These are phyloP conservation scores for Toxotes lorentzi DNA, from an alignment of 2,797 vertebrate species.

Conservation along the genomic window DNA sequence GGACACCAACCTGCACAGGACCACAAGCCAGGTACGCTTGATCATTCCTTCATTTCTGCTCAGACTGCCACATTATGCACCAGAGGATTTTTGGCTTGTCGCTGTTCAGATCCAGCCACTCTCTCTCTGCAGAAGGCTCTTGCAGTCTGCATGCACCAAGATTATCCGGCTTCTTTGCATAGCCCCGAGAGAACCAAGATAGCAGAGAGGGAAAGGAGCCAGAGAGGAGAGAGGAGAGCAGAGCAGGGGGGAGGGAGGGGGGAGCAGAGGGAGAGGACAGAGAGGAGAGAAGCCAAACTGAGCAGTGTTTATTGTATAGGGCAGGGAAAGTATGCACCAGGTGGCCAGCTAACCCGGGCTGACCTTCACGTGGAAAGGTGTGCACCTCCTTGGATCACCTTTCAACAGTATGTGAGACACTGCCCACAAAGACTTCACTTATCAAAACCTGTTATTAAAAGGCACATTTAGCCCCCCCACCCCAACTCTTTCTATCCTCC, in stretches of 20 bases:
- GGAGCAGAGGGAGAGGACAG: constrained; percentile 13
- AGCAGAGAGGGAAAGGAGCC: constrained; percentile 44
- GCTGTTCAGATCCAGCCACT: constrained; percentile 59
- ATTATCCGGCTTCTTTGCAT: constrained; percentile 78
- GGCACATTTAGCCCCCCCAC: constrained; percentile 23
- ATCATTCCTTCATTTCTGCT: constrained; percentile 40
- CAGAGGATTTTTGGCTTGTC: constrained; percentile 40
- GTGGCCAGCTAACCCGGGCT: constrained; percentile 46
- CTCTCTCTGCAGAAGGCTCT: constrained; percentile 68
- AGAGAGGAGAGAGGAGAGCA: constrained; percentile 16
- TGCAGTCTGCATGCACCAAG: constrained; percentile 76
- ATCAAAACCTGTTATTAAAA: constrained; percentile 30
- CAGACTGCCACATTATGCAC: constrained; percentile 45
- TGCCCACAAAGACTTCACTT: constrained; percentile 31
- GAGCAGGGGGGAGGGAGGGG: neutral
- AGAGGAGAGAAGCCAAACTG: constrained; percentile 36
- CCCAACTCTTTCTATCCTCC: constrained; percentile 17
- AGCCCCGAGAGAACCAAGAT: constrained; percentile 67
- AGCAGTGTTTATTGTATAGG: constrained; percentile 47
- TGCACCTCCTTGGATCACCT: constrained; percentile 3
- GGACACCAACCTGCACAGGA: constrained; percentile 72
- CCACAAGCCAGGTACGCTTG: constrained; percentile 76
- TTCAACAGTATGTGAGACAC: constrained; percentile 36
- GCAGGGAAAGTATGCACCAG: constrained; percentile 32
- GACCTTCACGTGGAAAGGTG: constrained; percentile 63